Evolutionary conservation across 1,140 invertebrate species (phyloP).

Genomic region (Procambarus virginalis): DNA sequence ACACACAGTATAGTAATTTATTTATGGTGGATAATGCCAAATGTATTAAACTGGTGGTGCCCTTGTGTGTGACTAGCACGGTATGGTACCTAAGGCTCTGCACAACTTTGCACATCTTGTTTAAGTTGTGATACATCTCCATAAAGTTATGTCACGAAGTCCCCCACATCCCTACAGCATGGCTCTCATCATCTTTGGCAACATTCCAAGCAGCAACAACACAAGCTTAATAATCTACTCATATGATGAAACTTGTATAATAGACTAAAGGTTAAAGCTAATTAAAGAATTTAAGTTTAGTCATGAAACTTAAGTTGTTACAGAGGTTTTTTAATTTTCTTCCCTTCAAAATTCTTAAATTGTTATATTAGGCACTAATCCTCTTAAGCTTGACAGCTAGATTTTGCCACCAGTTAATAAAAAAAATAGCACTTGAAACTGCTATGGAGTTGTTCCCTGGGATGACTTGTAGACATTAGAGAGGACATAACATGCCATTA

Average conservation of each 20-base stretch:
- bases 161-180: background rate
- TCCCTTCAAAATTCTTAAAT: too few relatives aligned
- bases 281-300: too few relatives aligned
- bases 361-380: too few relatives aligned
- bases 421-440: too few relatives aligned
- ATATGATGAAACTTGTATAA: too few relatives aligned
- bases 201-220: background rate
- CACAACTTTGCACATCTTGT: background rate
- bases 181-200: background rate
- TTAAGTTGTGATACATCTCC: too few relatives aligned
- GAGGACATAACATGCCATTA: background rate
- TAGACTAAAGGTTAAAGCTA: too few relatives aligned
- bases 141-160: background rate
- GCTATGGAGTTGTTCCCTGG: background rate
- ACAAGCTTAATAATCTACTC: background rate
- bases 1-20: background rate
- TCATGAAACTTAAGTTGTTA: too few relatives aligned
- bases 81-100: constrained; percentile 3
- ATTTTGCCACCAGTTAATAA: too few relatives aligned
- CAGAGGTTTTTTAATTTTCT: too few relatives aligned
- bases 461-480: background rate
- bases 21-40: background rate
- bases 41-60: background rate
- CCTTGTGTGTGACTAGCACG: background rate
- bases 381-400: too few relatives aligned